A percentile compares a stretch with the other conserved stretches of the same genome.
Conservation (phyloP, 2,113 vertebrate genomes). For the Barnardius zonarius region DNA sequence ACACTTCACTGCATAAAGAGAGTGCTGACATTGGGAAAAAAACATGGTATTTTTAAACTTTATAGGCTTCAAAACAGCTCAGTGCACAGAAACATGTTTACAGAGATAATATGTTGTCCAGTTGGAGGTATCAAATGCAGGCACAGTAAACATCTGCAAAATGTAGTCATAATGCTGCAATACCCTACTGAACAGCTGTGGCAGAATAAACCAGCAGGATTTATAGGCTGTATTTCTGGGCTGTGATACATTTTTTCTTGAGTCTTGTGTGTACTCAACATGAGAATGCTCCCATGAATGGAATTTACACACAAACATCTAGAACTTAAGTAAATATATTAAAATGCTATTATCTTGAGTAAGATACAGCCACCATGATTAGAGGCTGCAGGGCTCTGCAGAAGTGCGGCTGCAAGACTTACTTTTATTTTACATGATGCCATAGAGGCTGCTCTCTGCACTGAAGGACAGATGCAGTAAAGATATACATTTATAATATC, state of each 20-base stretch:
- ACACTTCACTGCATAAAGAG: neutral
- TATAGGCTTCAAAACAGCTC: neutral
- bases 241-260: neutral
- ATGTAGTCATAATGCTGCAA: neutral
- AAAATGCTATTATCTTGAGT: neutral
- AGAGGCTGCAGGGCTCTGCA: neutral
- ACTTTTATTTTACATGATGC: neutral
- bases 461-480: neutral
- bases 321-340: neutral
- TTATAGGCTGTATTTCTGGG: neutral
- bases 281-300: neutral
- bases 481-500: neutral
- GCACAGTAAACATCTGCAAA: conserved; percentile 14
- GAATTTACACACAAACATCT: neutral
- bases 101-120: neutral
- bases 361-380: neutral
- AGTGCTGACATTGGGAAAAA: neutral
- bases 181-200: neutral
- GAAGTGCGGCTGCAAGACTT: neutral
- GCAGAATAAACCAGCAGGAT: neutral
- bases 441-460: neutral
- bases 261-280: neutral
- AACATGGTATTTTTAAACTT: neutral
- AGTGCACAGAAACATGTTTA: neutral
- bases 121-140: neutral